phyloP scores from a whole-genome alignment of 2,888 invertebrate species.

The Latrodectus elegans region DNA sequence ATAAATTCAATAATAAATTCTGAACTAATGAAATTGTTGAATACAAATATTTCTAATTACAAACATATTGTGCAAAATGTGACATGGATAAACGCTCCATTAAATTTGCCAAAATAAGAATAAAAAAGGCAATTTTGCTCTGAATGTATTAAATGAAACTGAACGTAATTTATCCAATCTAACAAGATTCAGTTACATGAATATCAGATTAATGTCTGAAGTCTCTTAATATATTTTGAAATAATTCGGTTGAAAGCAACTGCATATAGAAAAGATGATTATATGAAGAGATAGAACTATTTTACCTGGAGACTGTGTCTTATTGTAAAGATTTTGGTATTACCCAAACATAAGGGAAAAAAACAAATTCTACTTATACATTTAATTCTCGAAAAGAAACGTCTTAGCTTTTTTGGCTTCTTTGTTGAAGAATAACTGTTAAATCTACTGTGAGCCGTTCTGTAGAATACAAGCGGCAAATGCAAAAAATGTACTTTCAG shows the following conservation, averaged over 20 bases:
- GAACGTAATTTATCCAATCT: not conserved
- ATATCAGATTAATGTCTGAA: not conserved
- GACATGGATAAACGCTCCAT: not conserved
- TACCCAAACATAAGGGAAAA: not conserved
- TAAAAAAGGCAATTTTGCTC: not conserved
- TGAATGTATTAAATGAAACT: not conserved
- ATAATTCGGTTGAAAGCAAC: not conserved
- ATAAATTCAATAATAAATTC: not conserved
- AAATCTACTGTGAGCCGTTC: constrained; percentile 5
- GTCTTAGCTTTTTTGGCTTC: not conserved
- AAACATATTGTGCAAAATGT: not conserved
- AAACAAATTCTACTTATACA: not conserved
- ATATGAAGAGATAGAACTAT: not conserved
- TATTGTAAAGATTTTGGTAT: not conserved
- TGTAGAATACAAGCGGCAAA: not conserved
- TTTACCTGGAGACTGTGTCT: not conserved
- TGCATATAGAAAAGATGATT: not conserved
- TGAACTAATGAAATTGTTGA: not conserved
- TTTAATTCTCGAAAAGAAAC: not conserved
- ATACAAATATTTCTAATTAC: not conserved
- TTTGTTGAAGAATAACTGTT: not conserved
- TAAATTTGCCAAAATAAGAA: not conserved
- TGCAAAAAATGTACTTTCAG: not conserved
- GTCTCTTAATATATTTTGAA: not conserved
- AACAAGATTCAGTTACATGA: not conserved